Percentiles rank a stretch among this genome's conserved stretches.
Conservation (phyloP, 2,888 invertebrate genomes). For the Alsophila aescularia region DNA sequence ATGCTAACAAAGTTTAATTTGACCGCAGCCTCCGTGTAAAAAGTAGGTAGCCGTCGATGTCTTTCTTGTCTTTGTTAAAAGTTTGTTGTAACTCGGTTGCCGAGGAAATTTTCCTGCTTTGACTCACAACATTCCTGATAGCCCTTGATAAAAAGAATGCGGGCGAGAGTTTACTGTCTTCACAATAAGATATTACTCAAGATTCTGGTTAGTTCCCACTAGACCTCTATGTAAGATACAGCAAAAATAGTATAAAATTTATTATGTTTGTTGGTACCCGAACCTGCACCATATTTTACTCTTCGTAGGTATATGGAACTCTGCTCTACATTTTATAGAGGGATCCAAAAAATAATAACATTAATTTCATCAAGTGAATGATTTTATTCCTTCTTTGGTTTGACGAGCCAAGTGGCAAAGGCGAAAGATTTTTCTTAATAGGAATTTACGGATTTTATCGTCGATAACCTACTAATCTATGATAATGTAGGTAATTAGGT, state of each 20-base stretch:
- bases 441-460: too few species aligned
- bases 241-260: too few species aligned
- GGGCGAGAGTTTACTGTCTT: constrained; percentile 15
- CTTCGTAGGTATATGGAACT: too few species aligned
- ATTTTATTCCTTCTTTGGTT: not conserved
- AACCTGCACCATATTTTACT: too few species aligned
- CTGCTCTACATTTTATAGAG: too few species aligned
- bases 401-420: not conserved
- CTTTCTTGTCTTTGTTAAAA: constrained; percentile 14
- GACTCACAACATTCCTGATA: constrained; percentile 12
- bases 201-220: too few species aligned
- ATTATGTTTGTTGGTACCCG: too few species aligned
- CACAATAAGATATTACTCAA: not conserved
- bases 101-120: constrained; percentile 15
- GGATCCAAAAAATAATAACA: too few species aligned
- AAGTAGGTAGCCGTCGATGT: not conserved
- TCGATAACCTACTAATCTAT: too few species aligned
- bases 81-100: constrained; percentile 21
- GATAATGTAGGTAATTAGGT: too few species aligned
- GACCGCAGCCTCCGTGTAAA: constrained; percentile 12
- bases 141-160: constrained; percentile 28
- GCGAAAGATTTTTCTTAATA: too few species aligned
- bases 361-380: not conserved
- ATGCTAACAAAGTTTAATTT: constrained; percentile 20
- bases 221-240: too few species aligned